Evolutionary conservation across 2,797 vertebrate genomes (phyloP), one percentile per base, ranked within the genome.

Genomic region (Rhinophrynus dorsalis): DNA sequence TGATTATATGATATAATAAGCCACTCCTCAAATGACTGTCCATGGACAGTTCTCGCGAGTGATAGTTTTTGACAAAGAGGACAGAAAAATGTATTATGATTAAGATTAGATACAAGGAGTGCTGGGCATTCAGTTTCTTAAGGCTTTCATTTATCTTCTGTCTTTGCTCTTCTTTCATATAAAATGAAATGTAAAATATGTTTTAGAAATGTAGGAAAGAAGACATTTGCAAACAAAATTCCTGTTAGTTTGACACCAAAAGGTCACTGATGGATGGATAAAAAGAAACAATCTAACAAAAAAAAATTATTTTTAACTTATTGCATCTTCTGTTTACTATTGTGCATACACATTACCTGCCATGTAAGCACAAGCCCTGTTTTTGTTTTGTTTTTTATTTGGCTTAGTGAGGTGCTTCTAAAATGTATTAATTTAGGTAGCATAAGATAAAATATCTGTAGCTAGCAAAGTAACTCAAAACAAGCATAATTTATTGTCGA

Each of bases 61-160:
- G 95, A 95, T 93, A 89, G 92, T 94, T 94, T 92, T 89, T 93
- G 94, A 95, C 93, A 94, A 89, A 86, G 76, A 88, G 92, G 92
- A 91, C 85, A 88, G 88, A 91, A 89, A 27, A 89, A 91, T 91
- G 92, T 92, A 93, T 95, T 93, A 92, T 92, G 93, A 95, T 97
- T 94, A 94, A 94, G 93, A 95, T 95, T 93, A 92, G 94, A 94
- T 91, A 90, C 86, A 79, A 82, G 81, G 78, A 84, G 83, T 82
- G 83, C 88, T 44, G 88, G 89, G 90, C 86, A 83, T 81, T 82
- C 68, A 50, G 78, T 81, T 48, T 69, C 83, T 76, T 85, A 85
- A 81, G 85, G 62, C 83, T 85, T 83, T 80, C 77, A 82, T 82
- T 78, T 81, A 68, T 78, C 76, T 84, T 82, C 78, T 77, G 70